Evolutionary conservation across 2,113 vertebrate genomes (phyloP).

Genomic region (Nicator chloris): DNA sequence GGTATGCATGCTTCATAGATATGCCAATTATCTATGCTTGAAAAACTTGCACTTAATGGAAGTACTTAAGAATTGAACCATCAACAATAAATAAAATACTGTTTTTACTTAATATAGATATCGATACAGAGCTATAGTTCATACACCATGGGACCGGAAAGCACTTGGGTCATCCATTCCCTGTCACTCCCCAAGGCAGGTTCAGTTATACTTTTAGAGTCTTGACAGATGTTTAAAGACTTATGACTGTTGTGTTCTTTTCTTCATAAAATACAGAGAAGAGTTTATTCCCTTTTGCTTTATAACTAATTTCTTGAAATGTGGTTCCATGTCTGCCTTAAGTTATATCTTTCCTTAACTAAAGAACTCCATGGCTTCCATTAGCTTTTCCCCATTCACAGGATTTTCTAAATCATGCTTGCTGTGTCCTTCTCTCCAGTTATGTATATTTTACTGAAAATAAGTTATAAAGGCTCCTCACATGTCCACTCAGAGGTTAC

Average conservation of each 20-base stretch:
- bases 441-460: not conserved
- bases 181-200: not conserved
- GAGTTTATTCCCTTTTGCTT: not conserved
- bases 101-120: not conserved
- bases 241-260: not conserved
- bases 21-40: not conserved
- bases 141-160: not conserved
- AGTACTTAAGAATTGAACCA: not conserved
- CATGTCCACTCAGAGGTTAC: not conserved
- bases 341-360: not conserved
- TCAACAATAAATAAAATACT: not conserved
- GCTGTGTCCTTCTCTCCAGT: not conserved
- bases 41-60: not conserved
- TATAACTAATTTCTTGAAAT: not conserved
- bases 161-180: not conserved
- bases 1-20: not conserved
- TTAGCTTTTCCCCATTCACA: not conserved
- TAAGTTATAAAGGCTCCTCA: not conserved
- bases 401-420: not conserved
- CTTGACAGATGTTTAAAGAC: not conserved
- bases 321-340: not conserved
- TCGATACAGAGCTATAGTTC: not conserved
- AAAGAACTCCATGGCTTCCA: not conserved
- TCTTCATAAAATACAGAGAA: not conserved
- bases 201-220: not conserved